Conservation (phyloP, 2,113 vertebrate species). For the Heterocephalus glaber region DNA sequence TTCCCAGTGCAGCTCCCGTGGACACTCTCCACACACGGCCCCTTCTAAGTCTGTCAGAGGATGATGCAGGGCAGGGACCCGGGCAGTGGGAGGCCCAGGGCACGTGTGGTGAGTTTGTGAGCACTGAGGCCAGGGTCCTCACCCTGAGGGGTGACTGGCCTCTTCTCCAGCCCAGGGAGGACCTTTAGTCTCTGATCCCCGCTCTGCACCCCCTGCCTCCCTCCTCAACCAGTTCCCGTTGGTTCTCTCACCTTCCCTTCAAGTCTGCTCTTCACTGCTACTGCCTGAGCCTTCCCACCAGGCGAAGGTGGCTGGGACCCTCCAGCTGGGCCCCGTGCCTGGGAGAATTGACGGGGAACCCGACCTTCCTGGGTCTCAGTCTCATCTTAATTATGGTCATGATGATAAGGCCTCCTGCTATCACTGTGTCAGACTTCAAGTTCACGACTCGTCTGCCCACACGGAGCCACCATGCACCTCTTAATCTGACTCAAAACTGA, state of each 20-base stretch:
- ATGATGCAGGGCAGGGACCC: not conserved
- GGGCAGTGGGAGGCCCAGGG: not conserved
- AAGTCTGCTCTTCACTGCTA: too few relatives aligned
- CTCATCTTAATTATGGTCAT: not conserved
- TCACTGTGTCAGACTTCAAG: fast-evolving
- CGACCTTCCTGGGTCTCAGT: not conserved
- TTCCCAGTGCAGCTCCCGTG: not conserved
- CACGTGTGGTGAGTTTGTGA: not conserved
- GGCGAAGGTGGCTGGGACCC: not conserved
- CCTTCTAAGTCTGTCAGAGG: too few relatives aligned
- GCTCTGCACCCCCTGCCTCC: not conserved
- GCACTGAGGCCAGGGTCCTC: not conserved
- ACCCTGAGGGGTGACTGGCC: not conserved
- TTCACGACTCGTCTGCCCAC: not conserved
- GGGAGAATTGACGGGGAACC: fast-evolving
- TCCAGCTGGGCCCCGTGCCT: fast-evolving
- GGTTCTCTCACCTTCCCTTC: not conserved
- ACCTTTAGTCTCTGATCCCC: too few relatives aligned
- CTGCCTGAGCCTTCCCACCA: not conserved
- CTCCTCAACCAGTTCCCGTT: not conserved
- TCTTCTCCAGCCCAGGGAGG: fast-evolving
- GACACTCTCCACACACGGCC: fast-evolving
- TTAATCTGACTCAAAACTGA: not conserved
- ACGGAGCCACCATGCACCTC: not conserved
- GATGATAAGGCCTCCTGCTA: fast-evolving